phyloP scores from a whole-genome alignment of 2,113 vertebrate genomes.

The Scytalopus superciliaris region DNA sequence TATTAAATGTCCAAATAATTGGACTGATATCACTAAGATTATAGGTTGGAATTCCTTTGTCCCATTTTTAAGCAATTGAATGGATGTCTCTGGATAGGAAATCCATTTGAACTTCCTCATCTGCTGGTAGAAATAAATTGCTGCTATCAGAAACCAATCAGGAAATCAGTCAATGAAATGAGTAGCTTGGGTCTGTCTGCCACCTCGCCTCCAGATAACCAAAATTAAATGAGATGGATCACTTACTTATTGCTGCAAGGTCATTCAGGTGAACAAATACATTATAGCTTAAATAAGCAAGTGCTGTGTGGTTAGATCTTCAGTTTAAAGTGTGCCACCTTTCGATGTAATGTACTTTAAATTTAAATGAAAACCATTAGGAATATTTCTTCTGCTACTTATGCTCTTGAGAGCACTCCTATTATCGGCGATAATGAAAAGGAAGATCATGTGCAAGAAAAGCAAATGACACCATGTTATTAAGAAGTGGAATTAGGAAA shows the following conservation, averaged over 20 bases:
- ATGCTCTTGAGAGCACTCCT: neutral
- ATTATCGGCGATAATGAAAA: neutral
- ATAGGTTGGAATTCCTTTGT: neutral
- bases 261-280: neutral
- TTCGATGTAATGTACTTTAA: neutral
- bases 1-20: neutral
- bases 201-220: neutral
- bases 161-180: neutral
- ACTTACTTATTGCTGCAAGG: neutral
- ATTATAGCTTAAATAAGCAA: neutral
- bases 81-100: neutral
- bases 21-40: neutral
- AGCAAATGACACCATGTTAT: neutral
- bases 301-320: neutral
- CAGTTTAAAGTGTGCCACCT: neutral
- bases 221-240: neutral
- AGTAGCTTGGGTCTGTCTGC: neutral
- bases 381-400: neutral
- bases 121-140: neutral
- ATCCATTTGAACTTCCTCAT: neutral
- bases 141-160: neutral
- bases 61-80: neutral
- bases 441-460: neutral
- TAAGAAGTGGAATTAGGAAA: neutral
- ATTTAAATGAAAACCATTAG: neutral